Percentiles rank a stretch among this genome's conserved stretches.
Evolutionary conservation across 2,888 invertebrate genomes (phyloP).

Genomic region (Bellardia bayeri): DNA sequence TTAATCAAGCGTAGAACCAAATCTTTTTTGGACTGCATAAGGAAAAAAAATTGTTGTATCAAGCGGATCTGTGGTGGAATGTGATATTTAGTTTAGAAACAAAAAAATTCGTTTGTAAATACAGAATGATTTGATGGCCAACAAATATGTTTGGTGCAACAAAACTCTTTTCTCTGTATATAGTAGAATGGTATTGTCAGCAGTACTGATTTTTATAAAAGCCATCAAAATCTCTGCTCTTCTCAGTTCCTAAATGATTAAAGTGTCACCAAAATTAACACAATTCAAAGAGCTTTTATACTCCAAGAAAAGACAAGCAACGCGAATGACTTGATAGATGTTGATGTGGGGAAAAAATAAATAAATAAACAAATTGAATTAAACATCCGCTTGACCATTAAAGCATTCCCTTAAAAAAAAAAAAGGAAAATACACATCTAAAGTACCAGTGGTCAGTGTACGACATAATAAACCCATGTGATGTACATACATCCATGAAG

Average conservation of each 20-base stretch:
- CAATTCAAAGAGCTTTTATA: neutral
- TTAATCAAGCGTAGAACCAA: neutral
- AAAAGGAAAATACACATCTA: no score
- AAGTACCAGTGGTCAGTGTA: neutral
- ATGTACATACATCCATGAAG: neutral
- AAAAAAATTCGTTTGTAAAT: no score
- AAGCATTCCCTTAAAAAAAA: constrained; percentile 14
- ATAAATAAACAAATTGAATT: constrained; percentile 71
- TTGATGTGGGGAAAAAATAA: neutral
- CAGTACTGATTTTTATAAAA: no score
- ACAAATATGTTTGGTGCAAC: no score
- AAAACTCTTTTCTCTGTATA: no score
- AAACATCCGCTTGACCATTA: constrained; percentile 71
- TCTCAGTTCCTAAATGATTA: no score
- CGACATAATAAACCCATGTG: neutral
- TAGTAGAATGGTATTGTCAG: no score
- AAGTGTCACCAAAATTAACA: neutral
- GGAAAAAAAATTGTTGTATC: no score
- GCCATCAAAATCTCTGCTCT: no score
- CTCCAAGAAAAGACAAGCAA: neutral
- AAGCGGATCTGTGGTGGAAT: no score
- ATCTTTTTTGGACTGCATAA: neutral
- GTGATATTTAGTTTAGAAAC: no score
- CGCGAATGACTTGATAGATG: neutral
- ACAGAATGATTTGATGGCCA: no score